A percentile compares a stretch with the other conserved stretches of the same genome.
phyloP scores from a whole-genome alignment of 2,888 invertebrate genomes.

The Choreutis nemorana region DNA sequence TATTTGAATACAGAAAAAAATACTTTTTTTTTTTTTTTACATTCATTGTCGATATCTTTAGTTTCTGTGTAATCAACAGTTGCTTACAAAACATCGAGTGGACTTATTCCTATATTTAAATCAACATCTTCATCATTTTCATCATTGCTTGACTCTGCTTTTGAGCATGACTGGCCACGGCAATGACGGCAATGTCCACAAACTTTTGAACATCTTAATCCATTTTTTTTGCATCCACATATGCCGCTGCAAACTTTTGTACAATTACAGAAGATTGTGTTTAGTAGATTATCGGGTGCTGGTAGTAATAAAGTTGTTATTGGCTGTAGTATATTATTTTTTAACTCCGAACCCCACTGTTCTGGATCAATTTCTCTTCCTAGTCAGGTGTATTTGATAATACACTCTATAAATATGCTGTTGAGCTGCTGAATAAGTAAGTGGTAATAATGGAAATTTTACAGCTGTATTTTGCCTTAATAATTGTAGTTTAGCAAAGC shows the following conservation, averaged over 20 bases:
- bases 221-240: conserved; percentile 5
- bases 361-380: conserved; percentile 4
- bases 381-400: conserved; percentile 5
- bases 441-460: conserved; percentile 2
- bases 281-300: conserved; percentile 4
- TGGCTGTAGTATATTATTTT: conserved; percentile 6
- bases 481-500: conserved; percentile 6
- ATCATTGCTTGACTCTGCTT: too few species aligned
- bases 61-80: too few species aligned
- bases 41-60: too few species aligned
- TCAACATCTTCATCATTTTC: too few species aligned
- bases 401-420: conserved; percentile 4
- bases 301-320: conserved; percentile 5
- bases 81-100: too few species aligned
- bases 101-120: too few species aligned
- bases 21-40: too few species aligned
- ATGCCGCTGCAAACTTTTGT: conserved; percentile 5
- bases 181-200: neutral
- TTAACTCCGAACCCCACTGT: conserved; percentile 6
- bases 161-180: too few species aligned
- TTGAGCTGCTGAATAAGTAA: conserved; percentile 4
- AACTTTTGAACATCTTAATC: neutral
- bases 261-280: conserved; percentile 5
- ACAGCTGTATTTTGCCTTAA: conserved; percentile 4
- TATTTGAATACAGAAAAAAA: too few species aligned